Base-by-base conservation (phyloP, 1,140 invertebrate species). In the Drosophila ercepeae region DNA sequence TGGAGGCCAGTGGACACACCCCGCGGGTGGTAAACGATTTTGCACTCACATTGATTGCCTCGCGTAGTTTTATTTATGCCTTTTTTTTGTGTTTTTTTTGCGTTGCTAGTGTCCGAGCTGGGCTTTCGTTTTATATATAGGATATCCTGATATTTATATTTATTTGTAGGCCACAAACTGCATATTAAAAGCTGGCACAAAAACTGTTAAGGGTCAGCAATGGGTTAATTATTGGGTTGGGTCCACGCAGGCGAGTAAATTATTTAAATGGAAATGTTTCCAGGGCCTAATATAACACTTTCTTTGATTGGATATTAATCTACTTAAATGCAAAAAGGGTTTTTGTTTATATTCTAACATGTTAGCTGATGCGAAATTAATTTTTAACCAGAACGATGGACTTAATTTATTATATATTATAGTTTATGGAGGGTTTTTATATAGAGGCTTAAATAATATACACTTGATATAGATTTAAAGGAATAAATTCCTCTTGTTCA, bases 1-100 rank as follows among this genome's bases (percentile, higher is more conserved):
- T 6, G 42, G 27, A 52, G 21, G 54, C 36, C 55, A 73, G 70
- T 71, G 78, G 75, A 74, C 71, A 78, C 75, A 54, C 63, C 78
- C 79, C 71, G 75, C 75, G 79, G 79, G 75, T 79, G 79, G 79
- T 83, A 86, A 86, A 86, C 82, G 77, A 68, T 86, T 75, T 88
- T 79, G 82, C 82, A 86, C 82, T 88, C 82, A 77, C 82, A 88
- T 86, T 86, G 82, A 86, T 86, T 86, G 82, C 71, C 81, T 73
- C 65, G 57, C 77, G 73, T 88, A 88, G 77, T 88, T 86, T 86
- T 86, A 88, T 88, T 86, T 88, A 84, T 84, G 79, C 74, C 79
- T 78, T 73, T 81, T 63, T 70, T 74, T 39, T 84, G 81, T 69
- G 72, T 78, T 73, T 81, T 63, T 70, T 74, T 39, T 41, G 21